Percentiles rank a stretch among this genome's conserved stretches.
Conservation (phyloP, 2,888 invertebrate genomes). For the Spodoptera exigua region DNA sequence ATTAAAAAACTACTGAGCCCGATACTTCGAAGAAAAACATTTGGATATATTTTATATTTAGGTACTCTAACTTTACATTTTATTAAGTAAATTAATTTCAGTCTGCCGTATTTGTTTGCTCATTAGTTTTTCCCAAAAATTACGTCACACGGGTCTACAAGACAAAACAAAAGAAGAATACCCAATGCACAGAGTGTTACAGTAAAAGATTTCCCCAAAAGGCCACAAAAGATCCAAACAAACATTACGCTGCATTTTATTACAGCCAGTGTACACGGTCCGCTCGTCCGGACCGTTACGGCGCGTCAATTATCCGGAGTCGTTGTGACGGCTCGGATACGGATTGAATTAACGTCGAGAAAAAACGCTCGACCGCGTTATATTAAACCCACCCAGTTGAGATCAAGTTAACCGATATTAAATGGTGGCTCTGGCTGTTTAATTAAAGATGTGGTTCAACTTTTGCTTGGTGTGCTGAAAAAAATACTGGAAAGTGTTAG, state of each 20-base stretch:
- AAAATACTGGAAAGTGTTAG: constrained; percentile 12
- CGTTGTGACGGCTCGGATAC: constrained; percentile 59
- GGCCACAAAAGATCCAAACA: constrained; percentile 43
- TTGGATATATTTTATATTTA: no score
- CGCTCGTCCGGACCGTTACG: constrained; percentile 40
- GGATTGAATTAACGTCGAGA: constrained; percentile 63
- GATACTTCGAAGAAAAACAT: no score
- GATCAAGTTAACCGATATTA: constrained; percentile 52
- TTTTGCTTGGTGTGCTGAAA: constrained; percentile 32
- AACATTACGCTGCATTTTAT: constrained; percentile 45
- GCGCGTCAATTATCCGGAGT: constrained; percentile 60
- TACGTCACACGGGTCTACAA: not conserved
- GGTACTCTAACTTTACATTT: no score
- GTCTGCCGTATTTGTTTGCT: no score
- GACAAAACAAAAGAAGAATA: constrained; percentile 17
- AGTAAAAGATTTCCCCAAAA: constrained; percentile 35
- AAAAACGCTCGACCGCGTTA: constrained; percentile 54
- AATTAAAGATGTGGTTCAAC: constrained; percentile 51
- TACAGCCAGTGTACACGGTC: constrained; percentile 45
- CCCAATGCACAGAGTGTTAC: constrained; percentile 13
- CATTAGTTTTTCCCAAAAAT: no score
- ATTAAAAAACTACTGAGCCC: no score
- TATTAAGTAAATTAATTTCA: no score
- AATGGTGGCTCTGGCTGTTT: constrained; percentile 46
- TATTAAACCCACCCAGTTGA: constrained; percentile 52